Percentiles rank a stretch among this genome's conserved stretches.
Conservation (phyloP, 2,797 vertebrate genomes). For the Takifugu ocellatus region DNA sequence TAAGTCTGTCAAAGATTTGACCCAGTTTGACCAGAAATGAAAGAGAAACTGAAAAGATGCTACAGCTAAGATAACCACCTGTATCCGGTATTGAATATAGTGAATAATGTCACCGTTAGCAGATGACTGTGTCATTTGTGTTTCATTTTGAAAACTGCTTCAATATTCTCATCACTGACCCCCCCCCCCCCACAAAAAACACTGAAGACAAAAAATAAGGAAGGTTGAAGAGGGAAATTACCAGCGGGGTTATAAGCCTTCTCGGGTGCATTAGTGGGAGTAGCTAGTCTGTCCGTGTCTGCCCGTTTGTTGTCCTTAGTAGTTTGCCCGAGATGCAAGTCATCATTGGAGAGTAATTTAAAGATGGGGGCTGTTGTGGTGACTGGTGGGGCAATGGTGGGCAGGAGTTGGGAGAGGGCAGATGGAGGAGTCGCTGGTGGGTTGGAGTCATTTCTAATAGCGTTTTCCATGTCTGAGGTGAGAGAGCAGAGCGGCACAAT, state of each 20-base stretch:
- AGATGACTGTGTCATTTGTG: background rate
- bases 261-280: constrained; percentile 51
- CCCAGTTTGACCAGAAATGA: background rate
- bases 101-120: too few species aligned
- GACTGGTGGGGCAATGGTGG: constrained; percentile 53
- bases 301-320: constrained; percentile 29
- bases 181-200: background rate
- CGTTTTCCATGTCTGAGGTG: constrained; percentile 59
- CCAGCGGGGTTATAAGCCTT: constrained; percentile 62
- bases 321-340: constrained; percentile 35
- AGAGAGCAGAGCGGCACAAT: constrained; percentile 51
- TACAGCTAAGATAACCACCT: too few species aligned
- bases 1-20: background rate
- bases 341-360: constrained; percentile 36
- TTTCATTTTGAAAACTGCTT: background rate
- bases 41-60: too few species aligned
- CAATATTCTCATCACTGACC: background rate
- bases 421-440: constrained; percentile 37
- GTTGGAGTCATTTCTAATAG: constrained; percentile 56
- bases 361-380: constrained; percentile 40
- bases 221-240: constrained; percentile 57
- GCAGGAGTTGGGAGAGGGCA: constrained; percentile 40
- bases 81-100: too few species aligned
- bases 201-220: background rate
- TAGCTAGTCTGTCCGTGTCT: too few species aligned